These are phyloP conservation scores for Temnothorax longispinosus DNA, from an alignment of 1,140 invertebrate genomes.

Conservation along the genomic window DNA sequence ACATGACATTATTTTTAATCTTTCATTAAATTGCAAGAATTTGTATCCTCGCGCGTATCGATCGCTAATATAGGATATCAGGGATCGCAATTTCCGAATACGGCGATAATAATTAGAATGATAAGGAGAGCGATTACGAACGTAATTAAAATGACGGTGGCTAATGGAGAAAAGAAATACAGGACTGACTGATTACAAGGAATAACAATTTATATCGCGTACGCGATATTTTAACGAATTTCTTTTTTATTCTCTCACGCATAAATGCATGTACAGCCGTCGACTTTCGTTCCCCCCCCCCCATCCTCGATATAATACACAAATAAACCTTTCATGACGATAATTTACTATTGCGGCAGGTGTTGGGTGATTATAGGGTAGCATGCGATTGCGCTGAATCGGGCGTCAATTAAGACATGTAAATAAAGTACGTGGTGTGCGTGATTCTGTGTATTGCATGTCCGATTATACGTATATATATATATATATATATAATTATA, in stretches of 20 bases:
- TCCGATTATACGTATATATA: neutral
- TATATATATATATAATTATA: neutral
- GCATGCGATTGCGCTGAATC: slow-evolving; percentile 39
- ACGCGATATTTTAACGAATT: slow-evolving; percentile 22
- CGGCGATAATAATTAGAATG: neutral
- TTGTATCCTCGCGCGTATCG: neutral
- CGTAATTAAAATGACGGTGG: slow-evolving; percentile 14
- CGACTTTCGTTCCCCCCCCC: slow-evolving; percentile 29
- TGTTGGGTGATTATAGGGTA: slow-evolving; percentile 52
- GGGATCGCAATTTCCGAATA: neutral
- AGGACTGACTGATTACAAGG: neutral
- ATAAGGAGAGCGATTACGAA: neutral
- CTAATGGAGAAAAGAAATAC: neutral
- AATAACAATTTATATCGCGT: slow-evolving; percentile 50
- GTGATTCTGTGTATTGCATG: slow-evolving; percentile 14
- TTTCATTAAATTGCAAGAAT: slow-evolving; percentile 2
- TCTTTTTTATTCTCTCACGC: slow-evolving; percentile 1
- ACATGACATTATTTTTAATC: slow-evolving; percentile 19
- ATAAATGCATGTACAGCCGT: neutral
- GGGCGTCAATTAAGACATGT: slow-evolving; percentile 43
- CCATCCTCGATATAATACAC: slow-evolving; percentile 14
- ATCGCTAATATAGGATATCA: neutral
- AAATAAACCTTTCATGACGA: slow-evolving; percentile 50
- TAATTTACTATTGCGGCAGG: slow-evolving; percentile 51
- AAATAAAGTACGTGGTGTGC: slow-evolving; percentile 17